Evolutionary conservation across 2,888 invertebrate genomes (phyloP).

Genomic region (Polyommatus iphigenia): DNA sequence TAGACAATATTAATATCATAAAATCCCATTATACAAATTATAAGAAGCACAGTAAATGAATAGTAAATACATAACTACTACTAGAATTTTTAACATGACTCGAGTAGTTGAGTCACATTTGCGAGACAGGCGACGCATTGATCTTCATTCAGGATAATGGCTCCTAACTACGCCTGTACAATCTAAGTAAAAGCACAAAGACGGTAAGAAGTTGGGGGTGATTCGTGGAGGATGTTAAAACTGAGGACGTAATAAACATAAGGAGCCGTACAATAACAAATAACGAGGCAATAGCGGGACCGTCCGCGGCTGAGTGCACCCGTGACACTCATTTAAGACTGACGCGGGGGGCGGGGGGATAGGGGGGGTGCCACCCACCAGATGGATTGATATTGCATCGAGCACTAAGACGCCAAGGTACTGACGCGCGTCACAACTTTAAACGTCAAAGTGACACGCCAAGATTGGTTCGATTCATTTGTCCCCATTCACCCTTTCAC

Average conservation of each 20-base stretch:
- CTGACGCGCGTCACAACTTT: slow-evolving; percentile 1
- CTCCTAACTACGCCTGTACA: neutral
- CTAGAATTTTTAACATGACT: too few relatives aligned
- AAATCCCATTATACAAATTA: too few relatives aligned
- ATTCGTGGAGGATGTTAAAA: slow-evolving; percentile 40
- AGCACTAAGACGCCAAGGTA: slow-evolving; percentile 66
- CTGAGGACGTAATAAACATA: slow-evolving; percentile 47
- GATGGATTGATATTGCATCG: slow-evolving; percentile 79
- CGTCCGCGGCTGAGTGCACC: slow-evolving; percentile 70
- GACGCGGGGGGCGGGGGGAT: slow-evolving; percentile 58
- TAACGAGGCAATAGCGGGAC: slow-evolving; percentile 70
- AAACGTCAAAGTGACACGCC: slow-evolving; percentile 13
- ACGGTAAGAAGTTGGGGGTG: slow-evolving; percentile 1
- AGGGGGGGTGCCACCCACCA: slow-evolving; percentile 56
- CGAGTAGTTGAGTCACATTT: neutral
- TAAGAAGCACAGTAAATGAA: too few relatives aligned
- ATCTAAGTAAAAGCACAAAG: slow-evolving; percentile 12
- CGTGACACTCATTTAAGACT: slow-evolving; percentile 80
- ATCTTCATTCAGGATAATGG: slow-evolving; percentile 15
- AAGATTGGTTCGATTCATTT: neutral
- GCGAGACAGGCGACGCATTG: neutral
- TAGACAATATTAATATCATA: too few relatives aligned
- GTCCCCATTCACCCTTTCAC: neutral
- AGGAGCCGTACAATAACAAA: slow-evolving; percentile 62
- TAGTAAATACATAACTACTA: too few relatives aligned